Percentiles rank a stretch among this genome's conserved stretches.
Conservation (phyloP, 2,888 invertebrate species). For the Limenitis camilla region DNA sequence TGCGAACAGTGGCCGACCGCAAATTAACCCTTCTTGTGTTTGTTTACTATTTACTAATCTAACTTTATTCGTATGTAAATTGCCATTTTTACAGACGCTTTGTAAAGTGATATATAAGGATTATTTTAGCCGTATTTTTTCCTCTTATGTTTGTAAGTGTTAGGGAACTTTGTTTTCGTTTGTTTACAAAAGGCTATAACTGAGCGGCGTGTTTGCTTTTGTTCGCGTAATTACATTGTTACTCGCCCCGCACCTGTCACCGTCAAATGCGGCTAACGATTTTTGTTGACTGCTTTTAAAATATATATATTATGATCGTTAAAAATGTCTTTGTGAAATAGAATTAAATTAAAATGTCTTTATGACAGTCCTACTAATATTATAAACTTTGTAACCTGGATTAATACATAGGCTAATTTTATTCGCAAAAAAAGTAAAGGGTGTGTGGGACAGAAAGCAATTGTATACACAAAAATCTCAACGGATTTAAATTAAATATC, state of each 20-base stretch:
- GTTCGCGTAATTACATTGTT: conserved; percentile 31
- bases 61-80: conserved; percentile 2
- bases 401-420: too few relatives aligned
- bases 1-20: conserved; percentile 7
- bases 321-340: neutral
- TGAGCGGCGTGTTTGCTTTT: conserved; percentile 29
- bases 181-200: conserved; percentile 43
- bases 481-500: too few relatives aligned
- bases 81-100: conserved; percentile 6
- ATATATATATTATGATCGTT: neutral
- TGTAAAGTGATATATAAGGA: conserved; percentile 1
- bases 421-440: too few relatives aligned
- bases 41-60: neutral
- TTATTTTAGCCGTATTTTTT: conserved; percentile 26
- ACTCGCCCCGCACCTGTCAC: conserved; percentile 28
- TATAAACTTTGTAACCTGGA: too few relatives aligned
- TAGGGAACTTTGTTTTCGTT: conserved; percentile 38
- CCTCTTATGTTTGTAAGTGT: conserved; percentile 26
- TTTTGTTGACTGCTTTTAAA: conserved; percentile 6
- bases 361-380: too few relatives aligned
- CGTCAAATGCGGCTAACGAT: conserved; percentile 22
- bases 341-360: too few relatives aligned
- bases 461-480: too few relatives aligned
- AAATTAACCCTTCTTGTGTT: conserved; percentile 14
- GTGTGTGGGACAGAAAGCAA: too few relatives aligned